Base-by-base conservation (phyloP, 2,797 vertebrate genomes). In the Trachops cirrhosus region DNA sequence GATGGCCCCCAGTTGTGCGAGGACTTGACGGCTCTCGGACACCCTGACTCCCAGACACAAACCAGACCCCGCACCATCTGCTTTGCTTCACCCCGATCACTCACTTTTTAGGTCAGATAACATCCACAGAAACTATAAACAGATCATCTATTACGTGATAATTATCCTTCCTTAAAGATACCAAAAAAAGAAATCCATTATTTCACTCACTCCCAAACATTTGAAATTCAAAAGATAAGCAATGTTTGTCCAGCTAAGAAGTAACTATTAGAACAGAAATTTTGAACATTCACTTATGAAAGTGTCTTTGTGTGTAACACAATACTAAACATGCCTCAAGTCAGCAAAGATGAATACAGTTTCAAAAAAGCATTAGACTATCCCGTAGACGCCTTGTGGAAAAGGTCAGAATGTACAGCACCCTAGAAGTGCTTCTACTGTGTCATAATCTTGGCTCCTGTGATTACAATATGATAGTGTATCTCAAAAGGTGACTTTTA, bases 61-160 rank as follows among this genome's bases (percentile, higher is more conserved):
- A 96, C 80, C 64, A 79, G 32, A 86, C 2, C 54, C 22, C 3
- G 71, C n/a, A 39, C 44, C 89, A 74, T 93, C 89, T 97, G 86
- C 52, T 97, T 97, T 94, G 1, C 59, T 83, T 96, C 94, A 95
- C 0, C 0, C 1, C 39, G 50, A 74, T 86, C 67, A n/a, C 9
- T 92, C 18, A 10, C 9, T 22, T 68, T 90, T 97, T 89, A 96
- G 32, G 52, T 75, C 44, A 88, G 62, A n/a, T 89, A 39, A 83
- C 91, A 91, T 95, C 89, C 78, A 68, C 70, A 91, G 62, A 93
- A 48, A 96, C 9, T n/a, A 57, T 80, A 96, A 96, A 77, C 37
- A 39, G 8, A 73, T 89, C 34, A 37, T 96, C 94, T 97, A 96
- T 93, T 97, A 86, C 57, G 79, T 50, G 85, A 79, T 93, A 97